Base-by-base conservation (phyloP, 2,113 vertebrate genomes). In the Megaceryle torquata region DNA sequence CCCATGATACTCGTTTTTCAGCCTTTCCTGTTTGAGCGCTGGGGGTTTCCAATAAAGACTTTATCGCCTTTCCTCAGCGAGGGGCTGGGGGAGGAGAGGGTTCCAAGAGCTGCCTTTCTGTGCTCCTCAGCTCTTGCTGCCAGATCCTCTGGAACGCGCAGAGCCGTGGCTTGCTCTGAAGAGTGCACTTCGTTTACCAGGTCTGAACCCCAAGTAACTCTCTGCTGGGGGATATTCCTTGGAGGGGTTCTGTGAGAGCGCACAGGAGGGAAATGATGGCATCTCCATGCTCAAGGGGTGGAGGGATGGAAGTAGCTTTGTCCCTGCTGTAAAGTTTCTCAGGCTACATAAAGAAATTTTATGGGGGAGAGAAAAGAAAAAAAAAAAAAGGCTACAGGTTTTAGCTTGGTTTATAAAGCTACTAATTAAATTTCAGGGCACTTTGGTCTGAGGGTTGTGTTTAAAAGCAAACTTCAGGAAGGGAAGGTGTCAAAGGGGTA, bases 41-140 rank as follows among this genome's bases (percentile, higher is more conserved):
- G 90, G 91, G 88, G 85, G 79, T 95, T 97, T 97, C 96, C 97
- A 96, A 96, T 96, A 95, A 98, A 97, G 94, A 83, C 97, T 96
- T 95, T 69, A 87, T 93, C 90, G 78, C 78, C 46, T 89, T 93
- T 96, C 93, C 96, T 93, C 46, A 5, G 31, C 8, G 57, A 64
- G 21, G 75, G 39, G 56, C 86, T 48, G 64, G 78, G 88, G 95
- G 86, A 89, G 96, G 95, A 97, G 96, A 71, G 79, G 48, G 71
- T 67, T 28, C 65, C 11, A 54, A 74, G 24, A 33, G 43, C 74
- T 28, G 50, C 84, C 75, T 84, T 82, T 69, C 91, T 46, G 1
- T 33, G 65, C 43, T 68, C 65, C 35, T 75, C 10, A 1, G 13
- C 51, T 70, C 35, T 28, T 35, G 17, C 72, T 6, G 29, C 33